A percentile compares a stretch with the other conserved stretches of the same genome.
These are phyloP conservation scores for Salvelinus sp. DNA, from an alignment of 2,113 vertebrate genomes.

Conservation along the genomic window DNA sequence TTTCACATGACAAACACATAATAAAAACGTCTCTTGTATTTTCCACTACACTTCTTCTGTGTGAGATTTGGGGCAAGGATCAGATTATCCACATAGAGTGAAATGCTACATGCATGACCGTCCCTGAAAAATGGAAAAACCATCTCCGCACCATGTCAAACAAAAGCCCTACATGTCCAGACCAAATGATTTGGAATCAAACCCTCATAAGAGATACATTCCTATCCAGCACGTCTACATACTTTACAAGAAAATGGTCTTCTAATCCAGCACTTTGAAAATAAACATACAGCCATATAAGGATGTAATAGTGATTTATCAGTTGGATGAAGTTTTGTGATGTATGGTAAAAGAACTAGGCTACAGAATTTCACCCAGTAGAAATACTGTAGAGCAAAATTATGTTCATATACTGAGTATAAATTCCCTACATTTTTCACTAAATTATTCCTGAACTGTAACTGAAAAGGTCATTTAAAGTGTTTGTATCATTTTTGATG, in stretches of 20 bases:
- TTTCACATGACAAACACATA: not conserved
- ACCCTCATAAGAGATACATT: conserved; percentile 9
- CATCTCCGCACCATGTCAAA: not conserved
- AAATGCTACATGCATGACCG: conserved; percentile 20
- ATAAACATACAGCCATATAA: not conserved
- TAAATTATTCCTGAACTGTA: not conserved
- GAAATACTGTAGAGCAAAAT: no score
- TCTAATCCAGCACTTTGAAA: not conserved
- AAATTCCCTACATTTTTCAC: not conserved
- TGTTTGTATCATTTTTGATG: no score
- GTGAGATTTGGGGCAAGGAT: not conserved
- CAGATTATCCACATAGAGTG: not conserved
- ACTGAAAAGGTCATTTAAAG: not conserved
- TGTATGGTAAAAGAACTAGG: no score
- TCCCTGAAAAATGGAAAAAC: conserved; percentile 21
- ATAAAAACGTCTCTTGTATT: not conserved
- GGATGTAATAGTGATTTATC: no score
- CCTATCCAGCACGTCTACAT: not conserved
- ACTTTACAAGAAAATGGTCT: not conserved
- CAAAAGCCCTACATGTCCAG: conserved; percentile 14
- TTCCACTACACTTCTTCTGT: no score
- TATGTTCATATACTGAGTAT: no score
- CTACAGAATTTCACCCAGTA: not conserved
- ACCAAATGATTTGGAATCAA: not conserved
- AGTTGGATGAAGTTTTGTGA: no score